phyloP scores from a whole-genome alignment of 2,113 vertebrate genomes.

The Eleginops maclovinus region DNA sequence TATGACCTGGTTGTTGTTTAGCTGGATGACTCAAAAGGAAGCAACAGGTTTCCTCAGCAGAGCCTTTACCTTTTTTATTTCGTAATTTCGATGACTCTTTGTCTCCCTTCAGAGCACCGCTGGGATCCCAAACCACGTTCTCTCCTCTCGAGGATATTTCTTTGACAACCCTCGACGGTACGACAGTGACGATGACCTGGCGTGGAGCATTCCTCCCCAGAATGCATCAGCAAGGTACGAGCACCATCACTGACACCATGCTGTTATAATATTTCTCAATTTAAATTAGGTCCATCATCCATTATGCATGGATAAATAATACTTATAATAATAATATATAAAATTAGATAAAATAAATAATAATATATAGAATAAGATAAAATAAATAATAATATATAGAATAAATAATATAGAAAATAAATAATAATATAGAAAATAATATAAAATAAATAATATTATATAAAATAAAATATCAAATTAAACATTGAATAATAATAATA shows the following conservation, averaged over 20 bases:
- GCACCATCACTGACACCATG: not conserved
- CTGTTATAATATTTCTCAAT: not conserved
- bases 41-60: no score
- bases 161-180: conserved; percentile 96
- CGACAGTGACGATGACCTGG: conserved; percentile 94
- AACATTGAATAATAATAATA: no score
- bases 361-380: not conserved
- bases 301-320: no score
- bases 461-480: not conserved
- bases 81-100: not conserved
- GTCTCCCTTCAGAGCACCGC: conserved; percentile 79
- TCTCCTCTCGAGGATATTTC: conserved; percentile 92
- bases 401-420: no score
- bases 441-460: not conserved
- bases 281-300: no score
- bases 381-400: no score
- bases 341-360: not conserved
- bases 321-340: not conserved
- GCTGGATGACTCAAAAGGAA: no score
- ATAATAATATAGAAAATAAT: not conserved
- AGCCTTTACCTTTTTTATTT: not conserved
- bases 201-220: conserved; percentile 91
- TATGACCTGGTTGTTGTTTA: not conserved
- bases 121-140: conserved; percentile 89
- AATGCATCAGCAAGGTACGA: conserved; percentile 87